A percentile compares a stretch with the other conserved stretches of the same genome.
Evolutionary conservation across 2,113 vertebrate species (phyloP).

Genomic region (Eudyptes chrysolophus): DNA sequence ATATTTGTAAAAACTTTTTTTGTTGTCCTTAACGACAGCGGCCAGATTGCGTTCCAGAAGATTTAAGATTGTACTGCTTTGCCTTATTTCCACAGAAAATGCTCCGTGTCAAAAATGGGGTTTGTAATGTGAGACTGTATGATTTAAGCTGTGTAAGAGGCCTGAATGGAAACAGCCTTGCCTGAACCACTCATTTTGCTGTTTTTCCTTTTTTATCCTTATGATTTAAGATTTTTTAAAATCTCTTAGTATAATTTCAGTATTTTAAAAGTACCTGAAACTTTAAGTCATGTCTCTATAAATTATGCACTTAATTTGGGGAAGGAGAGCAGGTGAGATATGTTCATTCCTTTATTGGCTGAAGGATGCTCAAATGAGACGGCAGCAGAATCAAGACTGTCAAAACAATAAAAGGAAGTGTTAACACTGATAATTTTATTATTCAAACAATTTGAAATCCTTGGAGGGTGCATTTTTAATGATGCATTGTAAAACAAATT

Average conservation of each 20-base stretch:
- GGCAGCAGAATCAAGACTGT: not conserved
- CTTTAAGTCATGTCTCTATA: not conserved
- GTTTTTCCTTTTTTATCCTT: not conserved
- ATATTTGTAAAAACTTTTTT: too few species aligned
- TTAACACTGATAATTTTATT: constrained; percentile 22
- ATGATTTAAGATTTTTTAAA: not conserved
- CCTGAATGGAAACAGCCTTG: not conserved
- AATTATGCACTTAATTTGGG: not conserved
- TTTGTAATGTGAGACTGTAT: not conserved
- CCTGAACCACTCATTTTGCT: not conserved
- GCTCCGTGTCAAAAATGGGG: not conserved
- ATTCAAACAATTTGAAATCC: constrained; percentile 34
- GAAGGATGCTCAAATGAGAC: not conserved
- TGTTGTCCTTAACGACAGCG: too few species aligned
- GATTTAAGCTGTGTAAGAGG: not conserved
- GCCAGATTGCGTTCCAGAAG: too few species aligned
- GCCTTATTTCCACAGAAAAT: not conserved
- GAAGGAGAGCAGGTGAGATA: not conserved
- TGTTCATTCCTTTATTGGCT: not conserved
- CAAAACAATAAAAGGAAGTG: constrained; percentile 34
- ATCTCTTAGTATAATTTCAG: not conserved
- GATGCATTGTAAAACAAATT: constrained; percentile 14
- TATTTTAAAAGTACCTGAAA: not conserved
- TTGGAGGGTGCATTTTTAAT: constrained; percentile 32
- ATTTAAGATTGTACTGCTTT: not conserved